Evolutionary conservation across 1,140 invertebrate genomes (phyloP).

Genomic region (Chionoecetes opilio): DNA sequence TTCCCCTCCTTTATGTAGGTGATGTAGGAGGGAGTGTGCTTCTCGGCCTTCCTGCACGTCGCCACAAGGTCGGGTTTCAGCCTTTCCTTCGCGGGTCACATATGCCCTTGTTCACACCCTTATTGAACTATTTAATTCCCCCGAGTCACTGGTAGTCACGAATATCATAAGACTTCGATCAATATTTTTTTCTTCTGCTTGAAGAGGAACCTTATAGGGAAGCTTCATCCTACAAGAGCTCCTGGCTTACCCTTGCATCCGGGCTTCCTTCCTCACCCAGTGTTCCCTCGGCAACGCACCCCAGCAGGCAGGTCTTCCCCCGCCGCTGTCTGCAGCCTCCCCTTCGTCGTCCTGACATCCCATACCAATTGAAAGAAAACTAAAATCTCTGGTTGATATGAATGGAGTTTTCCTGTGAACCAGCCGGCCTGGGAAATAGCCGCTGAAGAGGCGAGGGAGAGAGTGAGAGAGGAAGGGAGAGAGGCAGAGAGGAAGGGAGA

Average conservation of each 20-base stretch:
- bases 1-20: too few species aligned
- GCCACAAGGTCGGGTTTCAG: neutral
- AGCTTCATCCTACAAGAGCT: too few species aligned
- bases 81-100: neutral
- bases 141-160: constrained; percentile 42
- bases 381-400: neutral
- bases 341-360: too few species aligned
- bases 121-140: constrained; percentile 47
- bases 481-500: neutral
- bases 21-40: neutral
- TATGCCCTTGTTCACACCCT: neutral
- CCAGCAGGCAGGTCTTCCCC: neutral
- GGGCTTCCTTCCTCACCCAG: too few species aligned
- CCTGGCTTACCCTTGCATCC: too few species aligned
- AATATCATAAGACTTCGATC: constrained; percentile 56
- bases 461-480: neutral
- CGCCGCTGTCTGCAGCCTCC: neutral
- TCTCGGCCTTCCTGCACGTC: neutral
- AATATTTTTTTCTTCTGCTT: constrained; percentile 4
- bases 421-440: constrained; percentile 41
- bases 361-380: neutral
- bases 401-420: neutral
- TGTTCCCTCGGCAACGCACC: too few species aligned
- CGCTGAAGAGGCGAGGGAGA: constrained; percentile 32
- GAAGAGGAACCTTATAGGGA: too few species aligned